Percentiles rank a stretch among this genome's conserved stretches.
These are phyloP conservation scores for Syngnathus typhle DNA, from an alignment of 2,113 vertebrate species.

Conservation along the genomic window DNA sequence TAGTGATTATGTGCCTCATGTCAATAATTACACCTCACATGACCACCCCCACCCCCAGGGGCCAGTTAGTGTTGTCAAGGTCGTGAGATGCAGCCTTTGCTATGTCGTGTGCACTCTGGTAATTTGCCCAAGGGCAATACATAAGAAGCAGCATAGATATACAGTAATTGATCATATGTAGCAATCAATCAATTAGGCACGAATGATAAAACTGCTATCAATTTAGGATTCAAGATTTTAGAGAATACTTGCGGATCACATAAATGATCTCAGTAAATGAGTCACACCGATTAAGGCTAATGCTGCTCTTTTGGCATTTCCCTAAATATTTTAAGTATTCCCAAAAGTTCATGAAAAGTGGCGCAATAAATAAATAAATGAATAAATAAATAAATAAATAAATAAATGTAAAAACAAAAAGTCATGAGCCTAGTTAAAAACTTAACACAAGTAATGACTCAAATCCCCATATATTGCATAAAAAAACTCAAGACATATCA, in stretches of 20 bases:
- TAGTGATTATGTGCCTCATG: conserved; percentile 3
- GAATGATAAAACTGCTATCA: neutral
- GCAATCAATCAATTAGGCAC: neutral
- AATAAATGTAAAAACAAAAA: neutral
- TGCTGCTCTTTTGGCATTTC: neutral
- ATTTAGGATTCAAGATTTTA: neutral
- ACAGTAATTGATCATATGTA: neutral
- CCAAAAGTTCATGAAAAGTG: too few relatives aligned
- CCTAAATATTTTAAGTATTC: too few relatives aligned
- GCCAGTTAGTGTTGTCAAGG: neutral
- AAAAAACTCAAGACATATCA: neutral
- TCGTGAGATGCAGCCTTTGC: conserved; percentile 15
- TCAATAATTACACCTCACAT: conserved; percentile 27
- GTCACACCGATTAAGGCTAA: neutral
- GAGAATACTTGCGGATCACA: neutral
- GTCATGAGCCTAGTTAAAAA: neutral
- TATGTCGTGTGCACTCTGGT: neutral
- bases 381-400: too few relatives aligned
- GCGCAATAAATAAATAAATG: too few relatives aligned
- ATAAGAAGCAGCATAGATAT: neutral
- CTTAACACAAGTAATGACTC: neutral
- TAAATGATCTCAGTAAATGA: neutral
- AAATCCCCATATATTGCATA: neutral
- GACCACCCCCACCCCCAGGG: conserved; percentile 8
- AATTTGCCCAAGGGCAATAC: neutral